Percentiles rank a stretch among this genome's conserved stretches.
Evolutionary conservation across 2,113 vertebrate genomes (phyloP).

Genomic region (Malurus melanocephalus): DNA sequence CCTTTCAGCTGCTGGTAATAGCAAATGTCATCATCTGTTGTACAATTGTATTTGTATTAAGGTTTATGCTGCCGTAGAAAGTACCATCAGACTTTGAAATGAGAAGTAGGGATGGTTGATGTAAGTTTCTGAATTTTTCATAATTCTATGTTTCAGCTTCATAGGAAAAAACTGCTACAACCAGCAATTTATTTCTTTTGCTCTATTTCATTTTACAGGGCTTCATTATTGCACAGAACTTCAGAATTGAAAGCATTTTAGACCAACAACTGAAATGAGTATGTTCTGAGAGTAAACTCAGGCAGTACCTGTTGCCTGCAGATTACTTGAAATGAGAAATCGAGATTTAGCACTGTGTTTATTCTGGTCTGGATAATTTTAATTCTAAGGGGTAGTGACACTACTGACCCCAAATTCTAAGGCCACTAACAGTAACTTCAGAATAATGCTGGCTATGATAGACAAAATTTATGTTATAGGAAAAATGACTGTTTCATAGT

Average conservation of each 20-base stretch:
- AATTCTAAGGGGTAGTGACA: neutral
- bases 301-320: neutral
- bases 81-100: neutral
- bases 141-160: neutral
- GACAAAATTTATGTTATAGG: neutral
- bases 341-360: neutral
- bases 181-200: neutral
- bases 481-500: neutral
- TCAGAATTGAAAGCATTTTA: neutral
- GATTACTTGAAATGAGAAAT: neutral
- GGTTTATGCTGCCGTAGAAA: neutral
- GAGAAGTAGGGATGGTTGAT: neutral
- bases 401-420: neutral
- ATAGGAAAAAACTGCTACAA: neutral
- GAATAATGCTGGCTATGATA: neutral
- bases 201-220: neutral
- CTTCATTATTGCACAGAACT: neutral
- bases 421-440: neutral
- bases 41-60: neutral
- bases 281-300: neutral
- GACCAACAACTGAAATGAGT: neutral
- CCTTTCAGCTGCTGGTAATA: neutral
- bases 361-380: neutral
- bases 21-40: neutral
- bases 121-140: neutral